Percentiles rank a stretch among this genome's conserved stretches.
phyloP scores from a whole-genome alignment of 2,888 invertebrate genomes.

The Caenorhabditis macrosperma region DNA sequence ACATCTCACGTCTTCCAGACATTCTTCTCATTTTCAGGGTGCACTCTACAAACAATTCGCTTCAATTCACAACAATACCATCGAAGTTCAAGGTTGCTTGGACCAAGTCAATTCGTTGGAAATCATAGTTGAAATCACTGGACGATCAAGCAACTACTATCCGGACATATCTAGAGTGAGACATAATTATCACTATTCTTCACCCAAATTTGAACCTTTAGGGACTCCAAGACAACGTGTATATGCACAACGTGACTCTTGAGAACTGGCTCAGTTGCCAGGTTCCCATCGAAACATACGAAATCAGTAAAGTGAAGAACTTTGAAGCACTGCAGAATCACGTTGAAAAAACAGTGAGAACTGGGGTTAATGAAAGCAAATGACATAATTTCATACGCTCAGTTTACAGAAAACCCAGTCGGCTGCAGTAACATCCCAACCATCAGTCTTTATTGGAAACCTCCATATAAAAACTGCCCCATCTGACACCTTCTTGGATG shows the following conservation, averaged over 20 bases:
- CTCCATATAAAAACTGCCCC: slow-evolving; percentile 37
- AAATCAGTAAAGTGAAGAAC: slow-evolving; percentile 24
- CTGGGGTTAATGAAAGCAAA: neutral
- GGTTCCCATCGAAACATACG: slow-evolving; percentile 52
- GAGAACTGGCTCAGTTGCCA: slow-evolving; percentile 51
- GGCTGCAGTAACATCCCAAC: slow-evolving; percentile 7
- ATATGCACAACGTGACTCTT: slow-evolving; percentile 45
- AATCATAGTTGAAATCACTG: slow-evolving; percentile 53
- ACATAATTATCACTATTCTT: no score
- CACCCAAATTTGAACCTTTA: neutral
- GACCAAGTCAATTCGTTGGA: slow-evolving; percentile 41
- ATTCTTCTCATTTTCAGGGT: slow-evolving; percentile 20
- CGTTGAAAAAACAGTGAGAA: neutral
- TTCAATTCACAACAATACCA: slow-evolving; percentile 48
- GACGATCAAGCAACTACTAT: slow-evolving; percentile 36
- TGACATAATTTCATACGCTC: neutral
- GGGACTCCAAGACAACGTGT: slow-evolving; percentile 47
- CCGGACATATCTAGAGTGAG: slow-evolving; percentile 48
- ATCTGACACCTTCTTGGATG: slow-evolving; percentile 69
- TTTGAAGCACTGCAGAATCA: slow-evolving; percentile 20
- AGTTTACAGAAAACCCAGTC: neutral
- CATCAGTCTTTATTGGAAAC: slow-evolving; percentile 51
- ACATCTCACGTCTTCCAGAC: neutral
- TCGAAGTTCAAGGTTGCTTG: slow-evolving; percentile 51
- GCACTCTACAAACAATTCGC: slow-evolving; percentile 44